phyloP scores from a whole-genome alignment of 2,113 vertebrate genomes.

The Chinchilla lanigera region DNA sequence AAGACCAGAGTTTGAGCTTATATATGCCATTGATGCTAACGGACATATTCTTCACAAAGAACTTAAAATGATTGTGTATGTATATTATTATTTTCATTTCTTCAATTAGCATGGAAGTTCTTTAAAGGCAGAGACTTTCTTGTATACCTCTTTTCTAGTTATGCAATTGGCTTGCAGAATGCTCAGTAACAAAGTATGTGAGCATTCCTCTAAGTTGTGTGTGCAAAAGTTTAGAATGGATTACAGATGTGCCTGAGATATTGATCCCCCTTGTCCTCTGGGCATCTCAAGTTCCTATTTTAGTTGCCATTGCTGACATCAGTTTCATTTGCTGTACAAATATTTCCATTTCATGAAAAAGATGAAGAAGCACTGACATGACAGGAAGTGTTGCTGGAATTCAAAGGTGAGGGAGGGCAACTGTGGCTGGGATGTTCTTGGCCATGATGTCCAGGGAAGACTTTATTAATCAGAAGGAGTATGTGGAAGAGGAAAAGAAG shows the following conservation, averaged over 20 bases:
- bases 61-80: neutral
- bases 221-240: neutral
- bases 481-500: neutral
- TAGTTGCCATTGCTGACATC: neutral
- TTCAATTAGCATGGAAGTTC: neutral
- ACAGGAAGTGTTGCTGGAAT: neutral
- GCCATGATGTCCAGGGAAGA: neutral
- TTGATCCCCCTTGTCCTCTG: rapidly evolving
- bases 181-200: neutral
- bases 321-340: neutral
- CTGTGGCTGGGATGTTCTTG: neutral
- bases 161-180: neutral
- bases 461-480: neutral
- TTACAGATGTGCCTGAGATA: neutral
- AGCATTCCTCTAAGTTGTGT: neutral
- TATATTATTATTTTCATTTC: neutral
- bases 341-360: neutral
- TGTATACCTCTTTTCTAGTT: neutral
- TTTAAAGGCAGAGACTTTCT: neutral
- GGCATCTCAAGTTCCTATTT: neutral
- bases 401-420: neutral
- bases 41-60: neutral
- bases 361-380: neutral
- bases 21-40: neutral
- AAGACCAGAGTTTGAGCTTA: neutral